These are phyloP conservation scores for Zapornia atra DNA, from an alignment of 2,113 vertebrate species.

Conservation along the genomic window DNA sequence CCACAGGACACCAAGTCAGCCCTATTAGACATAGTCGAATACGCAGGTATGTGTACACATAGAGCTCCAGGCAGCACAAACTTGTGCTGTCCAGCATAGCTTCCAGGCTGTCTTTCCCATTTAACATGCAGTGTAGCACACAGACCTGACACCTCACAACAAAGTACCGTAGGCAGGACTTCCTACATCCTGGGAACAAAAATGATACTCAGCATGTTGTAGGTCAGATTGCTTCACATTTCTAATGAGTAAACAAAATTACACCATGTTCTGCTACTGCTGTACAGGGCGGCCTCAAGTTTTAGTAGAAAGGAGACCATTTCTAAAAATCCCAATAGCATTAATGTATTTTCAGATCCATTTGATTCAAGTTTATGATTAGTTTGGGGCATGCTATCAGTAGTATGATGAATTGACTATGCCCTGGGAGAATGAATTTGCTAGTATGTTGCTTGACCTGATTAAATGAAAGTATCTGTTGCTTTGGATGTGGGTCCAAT, in stretches of 20 bases:
- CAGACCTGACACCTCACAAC: neutral
- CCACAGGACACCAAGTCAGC: neutral
- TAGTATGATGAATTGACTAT: neutral
- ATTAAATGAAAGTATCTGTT: neutral
- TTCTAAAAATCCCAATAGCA: neutral
- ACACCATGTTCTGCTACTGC: neutral
- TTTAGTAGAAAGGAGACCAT: neutral
- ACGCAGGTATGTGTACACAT: neutral
- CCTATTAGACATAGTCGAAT: neutral
- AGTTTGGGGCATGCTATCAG: neutral
- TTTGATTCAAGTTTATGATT: neutral
- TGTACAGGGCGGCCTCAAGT: neutral
- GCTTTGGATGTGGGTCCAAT: neutral
- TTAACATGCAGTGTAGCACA: neutral
- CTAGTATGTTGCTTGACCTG: neutral
- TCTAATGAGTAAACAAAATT: neutral
- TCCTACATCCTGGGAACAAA: neutral
- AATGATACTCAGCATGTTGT: neutral
- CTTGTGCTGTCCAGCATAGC: too few species aligned
- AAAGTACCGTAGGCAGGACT: neutral
- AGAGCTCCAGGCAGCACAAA: neutral
- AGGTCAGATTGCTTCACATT: neutral
- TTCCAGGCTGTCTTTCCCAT: neutral
- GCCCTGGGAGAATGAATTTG: neutral
- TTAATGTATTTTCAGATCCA: neutral